Evolutionary conservation across 2,888 invertebrate genomes (phyloP).

Genomic region (Drosophila cyrtoloma): DNA sequence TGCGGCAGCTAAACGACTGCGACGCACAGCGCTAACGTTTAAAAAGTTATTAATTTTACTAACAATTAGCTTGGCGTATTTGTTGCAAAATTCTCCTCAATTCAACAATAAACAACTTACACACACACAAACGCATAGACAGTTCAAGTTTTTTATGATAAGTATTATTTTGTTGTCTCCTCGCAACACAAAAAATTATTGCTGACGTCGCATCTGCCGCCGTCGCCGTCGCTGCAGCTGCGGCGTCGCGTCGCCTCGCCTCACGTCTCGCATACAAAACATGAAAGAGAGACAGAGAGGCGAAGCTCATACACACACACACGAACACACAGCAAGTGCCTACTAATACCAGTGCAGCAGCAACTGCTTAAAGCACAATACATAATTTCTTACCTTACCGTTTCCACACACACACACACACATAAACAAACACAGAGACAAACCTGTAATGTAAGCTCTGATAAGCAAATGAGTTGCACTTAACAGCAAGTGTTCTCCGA

Average conservation of each 20-base stretch:
- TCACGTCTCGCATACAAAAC: conserved; percentile 51
- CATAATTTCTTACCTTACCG: conserved; percentile 39
- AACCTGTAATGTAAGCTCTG: conserved; percentile 37
- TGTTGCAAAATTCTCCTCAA: conserved; percentile 51
- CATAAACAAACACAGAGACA: background rate
- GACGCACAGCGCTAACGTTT: conserved; percentile 29
- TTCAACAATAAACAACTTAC: conserved; percentile 5
- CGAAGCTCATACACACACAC: conserved; percentile 22
- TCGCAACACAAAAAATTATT: conserved; percentile 51
- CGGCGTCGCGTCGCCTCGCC: conserved; percentile 30
- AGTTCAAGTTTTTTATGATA: conserved; percentile 27
- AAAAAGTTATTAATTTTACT: conserved; percentile 57
- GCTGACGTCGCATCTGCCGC: conserved; percentile 68
- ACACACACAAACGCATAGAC: conserved; percentile 1
- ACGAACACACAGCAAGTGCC: conserved; percentile 48
- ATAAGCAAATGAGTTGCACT: conserved; percentile 47
- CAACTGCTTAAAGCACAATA: conserved; percentile 49
- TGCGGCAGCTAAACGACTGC: conserved; percentile 14
- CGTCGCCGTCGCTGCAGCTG: conserved; percentile 45
- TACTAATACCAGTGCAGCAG: conserved; percentile 15
- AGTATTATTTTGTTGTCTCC: conserved; percentile 55
- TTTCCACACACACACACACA: background rate
- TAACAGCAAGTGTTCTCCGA: conserved; percentile 22
- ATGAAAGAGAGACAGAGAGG: conserved; percentile 20
- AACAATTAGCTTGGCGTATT: conserved; percentile 50